phyloP scores from a whole-genome alignment of 2,797 vertebrate species.

The Threskiornis aethiopicus region DNA sequence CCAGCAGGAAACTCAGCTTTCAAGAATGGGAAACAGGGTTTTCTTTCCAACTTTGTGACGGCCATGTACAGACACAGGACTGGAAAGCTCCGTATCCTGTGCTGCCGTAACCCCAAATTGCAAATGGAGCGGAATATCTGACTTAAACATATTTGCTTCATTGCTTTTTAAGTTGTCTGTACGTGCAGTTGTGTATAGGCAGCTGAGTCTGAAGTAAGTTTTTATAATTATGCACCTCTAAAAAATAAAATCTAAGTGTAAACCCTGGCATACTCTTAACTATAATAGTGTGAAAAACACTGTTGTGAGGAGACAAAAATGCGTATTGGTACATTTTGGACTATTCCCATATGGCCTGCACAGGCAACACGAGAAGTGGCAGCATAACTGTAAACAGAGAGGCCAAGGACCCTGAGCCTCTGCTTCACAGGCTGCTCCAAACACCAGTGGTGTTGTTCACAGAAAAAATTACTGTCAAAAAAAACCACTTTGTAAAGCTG shows the following conservation, averaged over 20 bases:
- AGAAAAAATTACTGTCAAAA: constrained; percentile 50
- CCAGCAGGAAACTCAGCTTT: constrained; percentile 18
- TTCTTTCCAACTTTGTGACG: background rate
- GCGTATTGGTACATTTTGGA: background rate
- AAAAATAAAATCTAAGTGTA: background rate
- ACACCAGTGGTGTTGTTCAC: background rate
- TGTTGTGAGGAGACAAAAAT: background rate
- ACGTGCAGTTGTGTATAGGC: background rate
- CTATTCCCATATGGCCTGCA: constrained; percentile 32
- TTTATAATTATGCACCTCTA: constrained; percentile 28
- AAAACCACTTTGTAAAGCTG: background rate
- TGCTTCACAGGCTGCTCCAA: constrained; percentile 47
- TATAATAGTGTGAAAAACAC: constrained; percentile 35
- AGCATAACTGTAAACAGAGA: constrained; percentile 53
- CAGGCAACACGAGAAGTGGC: constrained; percentile 33
- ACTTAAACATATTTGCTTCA: background rate
- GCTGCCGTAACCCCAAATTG: background rate
- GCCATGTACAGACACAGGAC: background rate
- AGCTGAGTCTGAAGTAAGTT: background rate
- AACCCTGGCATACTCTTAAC: background rate
- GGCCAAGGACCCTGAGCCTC: constrained; percentile 32
- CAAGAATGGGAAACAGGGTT: background rate
- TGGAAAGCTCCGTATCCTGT: background rate
- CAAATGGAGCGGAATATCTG: constrained; percentile 4
- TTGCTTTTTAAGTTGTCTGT: background rate